Evolutionary conservation across 2,888 invertebrate genomes (phyloP), one percentile per base, ranked within the genome.

Genomic region (Neoitamus cyanurus): DNA sequence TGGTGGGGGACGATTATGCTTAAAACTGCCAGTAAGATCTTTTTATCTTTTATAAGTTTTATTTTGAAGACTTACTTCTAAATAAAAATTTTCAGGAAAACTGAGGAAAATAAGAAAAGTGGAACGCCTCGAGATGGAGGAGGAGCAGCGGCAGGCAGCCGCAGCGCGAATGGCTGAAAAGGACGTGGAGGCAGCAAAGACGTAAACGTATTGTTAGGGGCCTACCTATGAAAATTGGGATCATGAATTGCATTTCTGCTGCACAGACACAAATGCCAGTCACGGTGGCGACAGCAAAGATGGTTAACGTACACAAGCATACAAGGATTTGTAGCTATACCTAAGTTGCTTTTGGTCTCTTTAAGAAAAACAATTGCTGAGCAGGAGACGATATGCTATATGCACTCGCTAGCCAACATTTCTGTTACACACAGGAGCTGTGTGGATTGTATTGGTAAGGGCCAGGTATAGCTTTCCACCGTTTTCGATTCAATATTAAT

Each of bases 1-100:
- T 98, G 98, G 94, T 99, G 99, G 99, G 99, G 98, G 2, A 95
- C 97, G 87, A 96, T 97, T 89, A 96, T 98, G 95, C 92, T 98
- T 86, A 95, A 94, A 89, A 94, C 97, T 88, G 95, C 98, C 86
- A 95, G 98, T 98, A 91, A 94, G 96, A 58, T 9, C 4, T 28
- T 46, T n/a, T 37, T 96, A 58, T 9, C 4, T 28, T 46, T n/a
- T 37, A 48, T 7, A 37, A n/a, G n/a, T n/a, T n/a, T n/a, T 73
- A 31, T 36, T 11, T 69, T 68, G 9, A 30, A 42, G n/a, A 42
- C n/a, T n/a, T n/a, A n/a, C n/a, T n/a, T n/a, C n/a, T n/a, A 42
- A n/a, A 42, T 3, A 42, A 42, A 42, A 42, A 3, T 15, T 90
- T 90, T 15, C 89, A 95, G 95, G 92, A 88, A 95, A 95, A 93